These are phyloP conservation scores for Asarcornis scutulata DNA, from an alignment of 2,113 vertebrate genomes.

Conservation along the genomic window DNA sequence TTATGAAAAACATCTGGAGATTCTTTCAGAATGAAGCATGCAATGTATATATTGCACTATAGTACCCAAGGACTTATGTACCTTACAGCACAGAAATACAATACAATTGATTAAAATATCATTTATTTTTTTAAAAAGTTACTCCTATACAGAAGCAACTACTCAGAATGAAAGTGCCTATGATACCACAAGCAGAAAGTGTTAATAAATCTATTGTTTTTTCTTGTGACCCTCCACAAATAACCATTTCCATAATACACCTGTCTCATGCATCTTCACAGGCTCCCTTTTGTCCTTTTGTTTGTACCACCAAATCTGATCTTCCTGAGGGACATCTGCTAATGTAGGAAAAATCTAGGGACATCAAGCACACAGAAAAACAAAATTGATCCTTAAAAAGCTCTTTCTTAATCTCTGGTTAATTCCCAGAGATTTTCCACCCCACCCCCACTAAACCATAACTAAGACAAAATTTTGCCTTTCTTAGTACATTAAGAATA, in stretches of 20 bases:
- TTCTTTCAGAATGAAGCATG: not conserved
- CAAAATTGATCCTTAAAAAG: not conserved
- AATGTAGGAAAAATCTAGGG: not conserved
- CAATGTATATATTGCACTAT: not conserved
- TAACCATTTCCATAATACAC: not conserved
- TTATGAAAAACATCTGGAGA: not conserved
- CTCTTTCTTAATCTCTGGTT: not conserved
- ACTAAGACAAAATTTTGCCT: not conserved
- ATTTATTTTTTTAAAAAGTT: not conserved
- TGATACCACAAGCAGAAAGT: not conserved
- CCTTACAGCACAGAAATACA: not conserved
- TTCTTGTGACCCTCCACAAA: not conserved
- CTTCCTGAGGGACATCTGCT: not conserved
- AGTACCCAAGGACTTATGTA: not conserved
- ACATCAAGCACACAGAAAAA: rapidly evolving
- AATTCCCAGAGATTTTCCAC: not conserved
- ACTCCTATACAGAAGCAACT: not conserved
- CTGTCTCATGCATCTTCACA: not conserved
- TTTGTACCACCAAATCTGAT: not conserved
- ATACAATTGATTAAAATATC: not conserved
- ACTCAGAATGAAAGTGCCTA: not conserved
- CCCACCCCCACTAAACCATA: no score
- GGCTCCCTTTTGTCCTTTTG: not conserved
- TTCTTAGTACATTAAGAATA: not conserved
- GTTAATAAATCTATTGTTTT: not conserved